phyloP scores from a whole-genome alignment of 2,888 invertebrate genomes.

The Morpho deidamia region DNA sequence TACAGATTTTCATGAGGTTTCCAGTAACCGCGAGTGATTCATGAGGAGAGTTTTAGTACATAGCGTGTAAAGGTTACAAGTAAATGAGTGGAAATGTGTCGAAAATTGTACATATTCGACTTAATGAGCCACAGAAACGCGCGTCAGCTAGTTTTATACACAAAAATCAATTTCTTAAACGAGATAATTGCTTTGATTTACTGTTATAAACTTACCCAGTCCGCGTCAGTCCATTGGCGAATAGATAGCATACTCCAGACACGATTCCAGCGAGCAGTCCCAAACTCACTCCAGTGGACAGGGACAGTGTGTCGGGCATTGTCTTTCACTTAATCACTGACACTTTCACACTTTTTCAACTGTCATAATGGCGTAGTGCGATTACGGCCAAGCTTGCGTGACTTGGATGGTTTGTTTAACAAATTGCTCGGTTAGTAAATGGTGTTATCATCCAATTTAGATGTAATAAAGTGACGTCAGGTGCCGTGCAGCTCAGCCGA shows the following conservation, averaged over 20 bases:
- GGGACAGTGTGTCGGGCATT: slow-evolving; percentile 77
- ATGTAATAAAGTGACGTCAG: not conserved
- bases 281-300: slow-evolving; percentile 80
- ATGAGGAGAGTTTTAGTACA: too few species aligned
- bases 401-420: not conserved
- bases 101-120: too few species aligned
- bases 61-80: too few species aligned
- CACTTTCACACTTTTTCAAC: slow-evolving; percentile 1
- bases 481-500: not conserved
- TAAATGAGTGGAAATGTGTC: too few species aligned
- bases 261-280: slow-evolving; percentile 83
- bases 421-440: not conserved
- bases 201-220: slow-evolving; percentile 65
- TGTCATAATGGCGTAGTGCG: not conserved
- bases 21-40: too few species aligned
- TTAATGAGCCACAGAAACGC: too few species aligned
- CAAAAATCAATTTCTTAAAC: not conserved
- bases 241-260: slow-evolving; percentile 82
- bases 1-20: too few species aligned
- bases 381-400: not conserved
- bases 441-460: slow-evolving; percentile 2
- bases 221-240: slow-evolving; percentile 74
- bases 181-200: too few species aligned
- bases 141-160: not conserved
- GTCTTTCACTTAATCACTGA: slow-evolving; percentile 1